Evolutionary conservation across 2,888 invertebrate species (phyloP).

Genomic region (Theodoxus fluviatilis): DNA sequence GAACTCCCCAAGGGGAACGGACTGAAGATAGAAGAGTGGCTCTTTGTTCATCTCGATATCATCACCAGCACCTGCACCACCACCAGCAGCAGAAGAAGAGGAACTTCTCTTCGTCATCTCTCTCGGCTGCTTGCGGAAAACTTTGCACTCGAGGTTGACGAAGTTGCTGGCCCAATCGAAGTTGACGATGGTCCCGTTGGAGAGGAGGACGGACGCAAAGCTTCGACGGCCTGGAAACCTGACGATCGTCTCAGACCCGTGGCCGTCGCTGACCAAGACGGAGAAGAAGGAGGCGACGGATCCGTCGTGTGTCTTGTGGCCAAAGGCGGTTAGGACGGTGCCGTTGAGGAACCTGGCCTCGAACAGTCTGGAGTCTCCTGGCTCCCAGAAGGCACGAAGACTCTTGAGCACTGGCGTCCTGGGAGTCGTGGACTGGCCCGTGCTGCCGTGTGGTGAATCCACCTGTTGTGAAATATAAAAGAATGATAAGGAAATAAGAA

Average conservation of each 20-base stretch:
- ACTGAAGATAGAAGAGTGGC: too few species aligned
- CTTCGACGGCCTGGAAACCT: constrained; percentile 32
- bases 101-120: too few species aligned
- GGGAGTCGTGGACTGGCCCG: too few species aligned
- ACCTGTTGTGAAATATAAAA: too few species aligned
- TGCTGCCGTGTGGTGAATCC: too few species aligned
- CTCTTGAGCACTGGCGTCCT: too few species aligned
- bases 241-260: constrained; percentile 25
- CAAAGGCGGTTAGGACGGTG: constrained; percentile 30
- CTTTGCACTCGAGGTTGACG: constrained; percentile 34
- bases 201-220: constrained; percentile 35
- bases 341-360: constrained; percentile 32
- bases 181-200: constrained; percentile 35
- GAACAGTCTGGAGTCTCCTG: constrained; percentile 35
- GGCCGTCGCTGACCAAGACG: constrained; percentile 29
- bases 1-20: too few species aligned
- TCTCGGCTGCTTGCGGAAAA: too few species aligned
- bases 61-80: too few species aligned
- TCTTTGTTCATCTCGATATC: too few species aligned
- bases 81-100: too few species aligned
- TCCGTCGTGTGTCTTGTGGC: constrained; percentile 35
- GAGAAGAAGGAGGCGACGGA: constrained; percentile 33
- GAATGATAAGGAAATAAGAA: too few species aligned
- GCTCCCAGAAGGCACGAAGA: constrained; percentile 35
- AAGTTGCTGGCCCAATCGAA: constrained; percentile 36